phyloP scores from a whole-genome alignment of 1,140 invertebrate species.

The Drosophila albomicans region DNA sequence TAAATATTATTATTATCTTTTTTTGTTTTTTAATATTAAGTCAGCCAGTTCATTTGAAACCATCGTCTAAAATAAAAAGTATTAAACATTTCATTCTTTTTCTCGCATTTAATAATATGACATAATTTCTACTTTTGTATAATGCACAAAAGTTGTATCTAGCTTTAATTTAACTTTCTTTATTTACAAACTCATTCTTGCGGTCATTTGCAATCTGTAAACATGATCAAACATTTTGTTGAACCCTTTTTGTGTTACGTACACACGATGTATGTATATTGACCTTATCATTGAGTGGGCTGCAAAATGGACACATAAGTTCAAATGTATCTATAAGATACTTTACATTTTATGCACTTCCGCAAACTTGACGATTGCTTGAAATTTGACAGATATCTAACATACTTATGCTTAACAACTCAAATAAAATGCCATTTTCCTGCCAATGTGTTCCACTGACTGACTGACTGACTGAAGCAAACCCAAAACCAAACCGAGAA shows the following conservation, averaged over 20 bases:
- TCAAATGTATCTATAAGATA: slow-evolving; percentile 31
- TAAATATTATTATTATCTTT: too few species aligned
- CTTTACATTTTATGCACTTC: slow-evolving; percentile 47
- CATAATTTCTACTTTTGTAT: too few species aligned
- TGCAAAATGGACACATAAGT: slow-evolving; percentile 8
- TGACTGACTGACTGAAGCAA: slow-evolving; percentile 4
- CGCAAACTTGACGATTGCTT: slow-evolving; percentile 35
- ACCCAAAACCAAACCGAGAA: slow-evolving; percentile 30
- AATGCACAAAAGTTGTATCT: too few species aligned
- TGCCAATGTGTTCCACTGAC: slow-evolving; percentile 7
- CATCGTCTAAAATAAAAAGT: too few species aligned
- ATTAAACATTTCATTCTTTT: too few species aligned
- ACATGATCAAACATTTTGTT: slow-evolving; percentile 6
- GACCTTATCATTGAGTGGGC: slow-evolving; percentile 6
- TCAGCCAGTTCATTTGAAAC: too few species aligned
- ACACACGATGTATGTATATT: too few species aligned
- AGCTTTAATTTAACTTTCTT: not conserved
- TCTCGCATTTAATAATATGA: too few species aligned
- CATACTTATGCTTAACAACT: slow-evolving; percentile 51
- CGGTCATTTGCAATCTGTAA: slow-evolving; percentile 1
- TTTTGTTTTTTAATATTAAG: too few species aligned
- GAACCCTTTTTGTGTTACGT: not conserved
- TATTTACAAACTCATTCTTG: too few species aligned
- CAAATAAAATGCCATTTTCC: slow-evolving; percentile 37
- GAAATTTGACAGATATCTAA: slow-evolving; percentile 47